Percentiles rank a stretch among this genome's conserved stretches.
Evolutionary conservation across 2,797 vertebrate genomes (phyloP).

Genomic region (Chaetophractus vellerosus): DNA sequence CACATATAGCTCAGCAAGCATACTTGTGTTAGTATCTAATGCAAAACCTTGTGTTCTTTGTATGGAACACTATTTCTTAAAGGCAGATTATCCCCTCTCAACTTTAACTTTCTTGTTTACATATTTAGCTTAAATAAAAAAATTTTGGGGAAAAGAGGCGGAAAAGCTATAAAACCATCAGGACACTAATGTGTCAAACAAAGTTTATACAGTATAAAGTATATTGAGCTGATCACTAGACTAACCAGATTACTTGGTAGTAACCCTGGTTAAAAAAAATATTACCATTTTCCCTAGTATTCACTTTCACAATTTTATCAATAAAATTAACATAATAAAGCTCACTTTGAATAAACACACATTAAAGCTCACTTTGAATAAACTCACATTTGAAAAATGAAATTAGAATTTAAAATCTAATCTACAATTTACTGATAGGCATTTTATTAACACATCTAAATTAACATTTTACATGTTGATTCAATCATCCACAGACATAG

Average conservation of each 20-base stretch:
- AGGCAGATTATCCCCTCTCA: not conserved
- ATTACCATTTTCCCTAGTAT: not conserved
- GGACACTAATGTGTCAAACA: not conserved
- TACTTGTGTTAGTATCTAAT: not conserved
- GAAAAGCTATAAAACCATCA: not conserved
- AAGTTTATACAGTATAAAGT: not conserved
- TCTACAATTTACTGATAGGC: not conserved
- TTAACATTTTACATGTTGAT: not conserved
- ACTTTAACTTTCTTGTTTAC: not conserved
- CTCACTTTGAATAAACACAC: conserved; percentile 51
- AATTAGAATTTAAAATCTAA: conserved; percentile 4
- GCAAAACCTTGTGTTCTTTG: not conserved
- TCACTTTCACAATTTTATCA: not conserved
- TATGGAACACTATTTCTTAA: conserved; percentile 24
- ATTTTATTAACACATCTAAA: conserved; percentile 21
- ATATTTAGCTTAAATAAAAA: not conserved
- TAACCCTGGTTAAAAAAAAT: conserved; percentile 23
- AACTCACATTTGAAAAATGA: conserved; percentile 40
- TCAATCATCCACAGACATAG: not conserved
- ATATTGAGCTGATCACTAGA: not conserved
- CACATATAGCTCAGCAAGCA: not conserved
- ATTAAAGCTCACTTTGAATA: conserved; percentile 57
- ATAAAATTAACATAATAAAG: conserved; percentile 41
- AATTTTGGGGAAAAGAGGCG: not conserved
- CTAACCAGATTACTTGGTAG: not conserved